A percentile compares a stretch with the other conserved stretches of the same genome.
phyloP scores from a whole-genome alignment of 1,140 invertebrate genomes.

The Parapsyche elsis region DNA sequence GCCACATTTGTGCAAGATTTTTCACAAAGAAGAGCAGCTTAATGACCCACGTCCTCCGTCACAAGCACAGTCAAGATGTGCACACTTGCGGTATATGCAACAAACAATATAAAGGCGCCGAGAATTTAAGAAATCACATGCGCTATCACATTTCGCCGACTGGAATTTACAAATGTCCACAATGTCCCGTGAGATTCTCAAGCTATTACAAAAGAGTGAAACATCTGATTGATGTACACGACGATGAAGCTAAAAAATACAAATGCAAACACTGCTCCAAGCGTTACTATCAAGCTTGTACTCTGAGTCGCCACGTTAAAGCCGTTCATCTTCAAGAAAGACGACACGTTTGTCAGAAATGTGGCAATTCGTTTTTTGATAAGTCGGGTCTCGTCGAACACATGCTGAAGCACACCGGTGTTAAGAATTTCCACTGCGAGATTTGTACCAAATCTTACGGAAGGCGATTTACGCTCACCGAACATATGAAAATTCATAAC shows the following conservation, averaged over 20 bases:
- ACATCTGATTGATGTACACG: constrained; percentile 62
- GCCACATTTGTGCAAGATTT: constrained; percentile 61
- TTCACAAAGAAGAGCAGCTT: constrained; percentile 57
- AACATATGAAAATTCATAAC: constrained; percentile 81
- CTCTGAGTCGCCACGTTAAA: constrained; percentile 59
- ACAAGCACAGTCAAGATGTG: neutral
- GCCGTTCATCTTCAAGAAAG: constrained; percentile 61
- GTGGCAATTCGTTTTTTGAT: constrained; percentile 61
- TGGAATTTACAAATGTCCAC: constrained; percentile 62
- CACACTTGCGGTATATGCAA: constrained; percentile 48
- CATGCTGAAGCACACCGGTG: constrained; percentile 67
- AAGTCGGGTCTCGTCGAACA: constrained; percentile 63
- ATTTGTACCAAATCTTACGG: constrained; percentile 66
- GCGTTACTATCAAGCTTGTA: constrained; percentile 60
- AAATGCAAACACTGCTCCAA: constrained; percentile 62
- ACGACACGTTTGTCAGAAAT: constrained; percentile 60
- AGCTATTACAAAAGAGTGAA: constrained; percentile 64
- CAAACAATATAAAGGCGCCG: constrained; percentile 47
- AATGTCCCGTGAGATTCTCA: constrained; percentile 65
- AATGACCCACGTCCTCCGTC: constrained; percentile 1
- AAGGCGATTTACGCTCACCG: constrained; percentile 55
- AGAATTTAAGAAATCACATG: constrained; percentile 50
- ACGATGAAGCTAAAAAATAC: constrained; percentile 56
- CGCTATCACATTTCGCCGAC: constrained; percentile 54
- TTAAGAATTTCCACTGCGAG: constrained; percentile 67